These are phyloP conservation scores for Ivindomyrus marchei DNA, from an alignment of 2,113 vertebrate genomes.

Conservation along the genomic window DNA sequence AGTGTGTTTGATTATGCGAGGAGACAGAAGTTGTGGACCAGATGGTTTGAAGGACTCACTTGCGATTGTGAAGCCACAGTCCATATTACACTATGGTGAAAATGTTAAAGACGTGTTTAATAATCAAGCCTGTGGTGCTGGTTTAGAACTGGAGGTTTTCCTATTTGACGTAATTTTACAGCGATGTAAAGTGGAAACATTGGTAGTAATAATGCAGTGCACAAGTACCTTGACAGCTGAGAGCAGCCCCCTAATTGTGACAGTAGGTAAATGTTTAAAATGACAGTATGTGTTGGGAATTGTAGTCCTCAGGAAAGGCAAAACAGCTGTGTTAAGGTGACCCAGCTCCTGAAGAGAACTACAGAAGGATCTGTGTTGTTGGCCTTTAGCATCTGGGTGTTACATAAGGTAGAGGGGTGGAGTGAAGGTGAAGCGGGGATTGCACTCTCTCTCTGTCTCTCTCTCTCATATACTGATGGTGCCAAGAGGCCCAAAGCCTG, in stretches of 20 bases:
- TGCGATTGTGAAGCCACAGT: neutral
- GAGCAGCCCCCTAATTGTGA: neutral
- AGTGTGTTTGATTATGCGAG: neutral
- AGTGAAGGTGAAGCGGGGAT: neutral
- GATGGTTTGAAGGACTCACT: neutral
- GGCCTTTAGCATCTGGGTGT: neutral
- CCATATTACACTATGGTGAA: neutral
- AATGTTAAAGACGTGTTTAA: neutral
- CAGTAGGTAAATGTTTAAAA: neutral
- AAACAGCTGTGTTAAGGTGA: neutral
- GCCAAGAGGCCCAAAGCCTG: neutral
- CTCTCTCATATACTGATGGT: neutral
- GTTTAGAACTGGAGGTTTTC: neutral
- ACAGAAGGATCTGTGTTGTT: neutral
- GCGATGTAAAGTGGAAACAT: neutral
- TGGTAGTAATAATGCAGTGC: neutral
- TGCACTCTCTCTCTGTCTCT: neutral
- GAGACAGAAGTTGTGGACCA: neutral
- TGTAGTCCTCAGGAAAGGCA: neutral
- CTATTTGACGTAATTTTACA: neutral
- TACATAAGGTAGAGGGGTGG: neutral
- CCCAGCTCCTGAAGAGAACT: neutral
- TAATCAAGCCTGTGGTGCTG: neutral
- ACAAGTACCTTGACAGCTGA: neutral
- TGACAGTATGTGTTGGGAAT: neutral